Percentiles rank a stretch among this genome's conserved stretches.
phyloP scores from a whole-genome alignment of 1,140 invertebrate genomes.

The Drosophila kikkawai region DNA sequence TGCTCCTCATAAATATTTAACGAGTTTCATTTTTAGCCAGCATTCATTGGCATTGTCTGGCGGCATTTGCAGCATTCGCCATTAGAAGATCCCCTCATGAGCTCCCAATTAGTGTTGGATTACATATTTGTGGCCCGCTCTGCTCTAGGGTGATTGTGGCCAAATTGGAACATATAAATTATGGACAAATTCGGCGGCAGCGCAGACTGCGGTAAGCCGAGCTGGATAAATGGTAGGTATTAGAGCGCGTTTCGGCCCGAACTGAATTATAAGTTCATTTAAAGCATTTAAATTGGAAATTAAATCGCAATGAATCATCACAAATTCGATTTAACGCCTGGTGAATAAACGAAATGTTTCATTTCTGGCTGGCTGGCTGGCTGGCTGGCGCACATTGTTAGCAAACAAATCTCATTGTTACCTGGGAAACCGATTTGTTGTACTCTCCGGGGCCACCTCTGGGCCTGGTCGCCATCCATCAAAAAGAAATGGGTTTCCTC shows the following conservation, averaged over 20 bases:
- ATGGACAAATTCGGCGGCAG: constrained; percentile 37
- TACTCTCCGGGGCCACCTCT: constrained; percentile 10
- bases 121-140: constrained; percentile 74
- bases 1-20: constrained; percentile 83
- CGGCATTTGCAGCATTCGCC: constrained; percentile 60
- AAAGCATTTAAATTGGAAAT: constrained; percentile 73
- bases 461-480: constrained; percentile 59
- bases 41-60: constrained; percentile 39
- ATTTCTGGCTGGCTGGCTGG: constrained; percentile 6
- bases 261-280: constrained; percentile 53
- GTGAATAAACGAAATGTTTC: constrained; percentile 59
- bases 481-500: constrained; percentile 52
- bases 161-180: constrained; percentile 65
- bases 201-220: constrained; percentile 22
- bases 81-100: constrained; percentile 75
- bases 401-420: constrained; percentile 64
- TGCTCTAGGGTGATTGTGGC: constrained; percentile 42
- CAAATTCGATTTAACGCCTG: constrained; percentile 69
- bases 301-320: constrained; percentile 73
- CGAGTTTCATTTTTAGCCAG: constrained; percentile 74
- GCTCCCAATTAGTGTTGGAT: constrained; percentile 81
- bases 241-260: constrained; percentile 18
- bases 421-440: constrained; percentile 69
- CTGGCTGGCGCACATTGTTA: constrained; percentile 39
- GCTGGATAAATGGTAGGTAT: constrained; percentile 51